A percentile compares a stretch with the other conserved stretches of the same genome.
These are phyloP conservation scores for Acanthiza pusilla DNA, from an alignment of 2,797 vertebrate species.

Conservation along the genomic window DNA sequence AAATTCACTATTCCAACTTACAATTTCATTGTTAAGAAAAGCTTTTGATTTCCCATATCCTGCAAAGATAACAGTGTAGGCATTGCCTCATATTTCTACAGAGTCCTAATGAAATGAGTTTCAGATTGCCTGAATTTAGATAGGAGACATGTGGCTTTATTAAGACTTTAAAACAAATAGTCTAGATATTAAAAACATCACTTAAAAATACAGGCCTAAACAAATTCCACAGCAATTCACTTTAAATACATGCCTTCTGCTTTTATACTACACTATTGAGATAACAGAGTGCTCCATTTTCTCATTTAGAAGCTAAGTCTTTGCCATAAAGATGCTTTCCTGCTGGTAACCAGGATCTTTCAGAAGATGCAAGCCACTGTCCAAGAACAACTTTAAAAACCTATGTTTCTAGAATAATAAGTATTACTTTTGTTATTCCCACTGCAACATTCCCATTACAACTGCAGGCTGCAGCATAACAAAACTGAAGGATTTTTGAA, in stretches of 20 bases:
- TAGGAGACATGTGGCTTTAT: background rate
- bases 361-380: background rate
- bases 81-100: background rate
- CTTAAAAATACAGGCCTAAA: background rate
- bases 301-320: background rate
- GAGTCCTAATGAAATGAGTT: background rate
- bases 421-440: constrained; percentile 10
- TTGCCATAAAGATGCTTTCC: background rate
- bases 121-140: background rate
- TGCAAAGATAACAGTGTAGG: background rate
- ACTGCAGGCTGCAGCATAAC: constrained; percentile 8
- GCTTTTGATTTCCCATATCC: background rate
- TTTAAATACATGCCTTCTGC: background rate
- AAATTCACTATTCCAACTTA: background rate
- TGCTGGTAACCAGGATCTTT: background rate
- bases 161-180: background rate
- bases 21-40: background rate
- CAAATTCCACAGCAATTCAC: background rate
- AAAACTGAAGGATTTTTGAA: constrained; percentile 8
- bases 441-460: constrained; percentile 31
- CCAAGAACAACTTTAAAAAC: background rate
- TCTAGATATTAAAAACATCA: background rate
- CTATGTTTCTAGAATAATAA: background rate
- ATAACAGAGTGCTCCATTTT: background rate
- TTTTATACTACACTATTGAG: background rate